Percentiles rank a stretch among this genome's conserved stretches.
Conservation (phyloP, 2,888 invertebrate species). For the Allophyes oxyacanthae region DNA sequence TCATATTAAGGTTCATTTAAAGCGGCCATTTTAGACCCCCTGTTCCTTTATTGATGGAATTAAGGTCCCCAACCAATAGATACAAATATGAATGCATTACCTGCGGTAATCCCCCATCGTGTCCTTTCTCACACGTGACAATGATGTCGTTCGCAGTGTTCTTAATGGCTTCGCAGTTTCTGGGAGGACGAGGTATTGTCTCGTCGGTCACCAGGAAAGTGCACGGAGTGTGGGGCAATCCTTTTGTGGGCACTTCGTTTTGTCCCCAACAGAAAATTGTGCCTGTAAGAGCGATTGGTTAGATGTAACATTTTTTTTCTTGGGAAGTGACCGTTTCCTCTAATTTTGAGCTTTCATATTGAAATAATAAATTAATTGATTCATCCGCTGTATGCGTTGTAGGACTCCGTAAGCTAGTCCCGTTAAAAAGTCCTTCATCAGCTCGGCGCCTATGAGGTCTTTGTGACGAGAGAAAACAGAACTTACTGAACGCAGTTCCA, state of each 20-base stretch:
- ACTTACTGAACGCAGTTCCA: conserved; percentile 75
- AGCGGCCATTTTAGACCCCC: no score
- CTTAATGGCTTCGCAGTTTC: conserved; percentile 70
- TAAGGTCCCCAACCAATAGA: no score
- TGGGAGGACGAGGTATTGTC: conserved; percentile 77
- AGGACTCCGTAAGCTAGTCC: no score
- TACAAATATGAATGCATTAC: conserved; percentile 54
- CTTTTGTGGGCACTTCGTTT: conserved; percentile 71
- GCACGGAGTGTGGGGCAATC: conserved; percentile 70
- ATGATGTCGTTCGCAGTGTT: conserved; percentile 66
- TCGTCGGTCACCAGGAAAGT: conserved; percentile 79
- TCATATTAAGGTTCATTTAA: no score
- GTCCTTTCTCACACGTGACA: conserved; percentile 76
- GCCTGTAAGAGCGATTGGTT: conserved; percentile 46
- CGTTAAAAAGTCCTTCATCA: no score
- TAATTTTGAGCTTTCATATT: no score
- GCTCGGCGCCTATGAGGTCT: no score
- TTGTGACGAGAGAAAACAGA: not conserved
- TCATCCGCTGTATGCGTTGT: no score
- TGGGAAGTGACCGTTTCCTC: no score
- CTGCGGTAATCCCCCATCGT: conserved; percentile 81
- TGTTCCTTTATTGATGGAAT: no score
- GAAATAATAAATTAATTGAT: no score
- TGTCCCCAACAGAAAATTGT: conserved; percentile 82
- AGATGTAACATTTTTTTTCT: no score